These are phyloP conservation scores for Saccostrea cuccullata DNA, from an alignment of 1,140 invertebrate genomes.

Conservation along the genomic window DNA sequence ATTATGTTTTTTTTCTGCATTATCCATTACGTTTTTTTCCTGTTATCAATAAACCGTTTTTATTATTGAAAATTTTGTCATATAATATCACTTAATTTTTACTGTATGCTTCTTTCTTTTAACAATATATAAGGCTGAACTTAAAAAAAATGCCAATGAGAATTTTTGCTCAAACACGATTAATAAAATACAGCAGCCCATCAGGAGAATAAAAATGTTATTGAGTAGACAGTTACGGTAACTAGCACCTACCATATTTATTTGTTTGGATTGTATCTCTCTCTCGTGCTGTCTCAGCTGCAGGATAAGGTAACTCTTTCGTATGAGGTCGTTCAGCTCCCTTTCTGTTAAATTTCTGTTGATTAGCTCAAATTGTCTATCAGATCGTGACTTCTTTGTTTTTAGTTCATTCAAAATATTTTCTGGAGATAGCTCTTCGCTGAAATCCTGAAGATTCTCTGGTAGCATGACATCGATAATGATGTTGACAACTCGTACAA, in stretches of 20 bases:
- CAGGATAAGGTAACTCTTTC: not conserved
- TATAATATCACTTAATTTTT: too few relatives aligned
- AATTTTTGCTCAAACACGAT: too few relatives aligned
- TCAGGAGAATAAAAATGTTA: too few relatives aligned
- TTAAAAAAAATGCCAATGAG: too few relatives aligned
- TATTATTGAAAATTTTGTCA: too few relatives aligned
- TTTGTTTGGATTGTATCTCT: not conserved
- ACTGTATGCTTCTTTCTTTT: too few relatives aligned
- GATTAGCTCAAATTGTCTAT: not conserved
- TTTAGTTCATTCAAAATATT: not conserved
- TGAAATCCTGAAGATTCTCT: not conserved
- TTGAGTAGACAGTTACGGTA: too few relatives aligned
- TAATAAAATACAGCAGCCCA: too few relatives aligned
- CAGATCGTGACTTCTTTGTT: not conserved
- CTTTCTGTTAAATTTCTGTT: not conserved
- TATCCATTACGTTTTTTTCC: too few relatives aligned
- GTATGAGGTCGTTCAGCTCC: not conserved
- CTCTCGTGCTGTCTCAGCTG: not conserved
- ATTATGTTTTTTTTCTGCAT: too few relatives aligned
- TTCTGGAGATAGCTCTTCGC: not conserved
- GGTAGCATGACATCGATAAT: slow-evolving; percentile 12
- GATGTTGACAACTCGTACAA: not conserved
- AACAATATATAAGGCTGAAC: too few relatives aligned
- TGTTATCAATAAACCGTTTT: too few relatives aligned
- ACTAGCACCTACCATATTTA: not conserved